A percentile compares a stretch with the other conserved stretches of the same genome.
These are phyloP conservation scores for Liasis olivaceus DNA, from an alignment of 2,797 vertebrate species.

Conservation along the genomic window DNA sequence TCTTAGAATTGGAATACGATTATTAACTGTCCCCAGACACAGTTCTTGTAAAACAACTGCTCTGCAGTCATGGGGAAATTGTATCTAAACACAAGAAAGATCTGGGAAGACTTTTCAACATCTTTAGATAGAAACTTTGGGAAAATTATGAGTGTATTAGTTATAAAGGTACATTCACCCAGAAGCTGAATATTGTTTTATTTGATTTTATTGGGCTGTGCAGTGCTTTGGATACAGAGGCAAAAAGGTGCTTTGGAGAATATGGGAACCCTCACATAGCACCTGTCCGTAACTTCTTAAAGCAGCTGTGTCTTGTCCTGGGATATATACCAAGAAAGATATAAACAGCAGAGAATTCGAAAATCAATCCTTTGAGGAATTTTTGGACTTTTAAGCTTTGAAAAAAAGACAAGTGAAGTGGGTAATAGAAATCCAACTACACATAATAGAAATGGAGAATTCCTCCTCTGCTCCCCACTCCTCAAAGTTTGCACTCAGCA, in stretches of 20 bases:
- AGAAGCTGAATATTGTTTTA: not conserved
- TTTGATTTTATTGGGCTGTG: not conserved
- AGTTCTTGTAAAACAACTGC: not conserved
- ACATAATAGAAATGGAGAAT: no score
- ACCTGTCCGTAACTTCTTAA: not conserved
- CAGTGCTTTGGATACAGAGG: not conserved
- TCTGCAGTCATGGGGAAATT: not conserved
- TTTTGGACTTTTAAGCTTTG: no score
- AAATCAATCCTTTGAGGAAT: no score
- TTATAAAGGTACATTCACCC: not conserved
- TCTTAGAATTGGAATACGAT: constrained; percentile 36
- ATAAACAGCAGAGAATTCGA: no score
- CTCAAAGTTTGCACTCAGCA: no score
- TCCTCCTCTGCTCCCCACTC: no score
- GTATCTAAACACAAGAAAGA: not conserved
- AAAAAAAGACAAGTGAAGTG: no score
- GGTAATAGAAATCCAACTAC: no score
- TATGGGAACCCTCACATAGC: not conserved
- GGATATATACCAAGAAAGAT: no score
- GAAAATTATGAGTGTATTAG: not conserved
- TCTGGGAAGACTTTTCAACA: not conserved
- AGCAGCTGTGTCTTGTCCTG: not conserved
- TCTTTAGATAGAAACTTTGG: not conserved
- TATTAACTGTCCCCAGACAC: not conserved
- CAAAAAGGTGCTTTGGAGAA: not conserved